Conservation (phyloP, 2,888 invertebrate genomes). For the Chouioia cunea region DNA sequence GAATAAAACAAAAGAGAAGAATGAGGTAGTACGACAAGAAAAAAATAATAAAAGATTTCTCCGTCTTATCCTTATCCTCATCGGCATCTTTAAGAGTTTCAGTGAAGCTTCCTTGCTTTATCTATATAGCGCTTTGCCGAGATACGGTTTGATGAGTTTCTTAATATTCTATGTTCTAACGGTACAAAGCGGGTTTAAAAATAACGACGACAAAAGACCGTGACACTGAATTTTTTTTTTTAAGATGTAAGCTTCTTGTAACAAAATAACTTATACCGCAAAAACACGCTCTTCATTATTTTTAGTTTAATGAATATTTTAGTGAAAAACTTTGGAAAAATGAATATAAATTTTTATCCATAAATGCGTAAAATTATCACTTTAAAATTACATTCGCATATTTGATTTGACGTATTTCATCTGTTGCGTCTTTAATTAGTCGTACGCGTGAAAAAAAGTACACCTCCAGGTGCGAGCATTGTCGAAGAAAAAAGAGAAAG, state of each 20-base stretch:
- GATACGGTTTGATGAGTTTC: constrained; percentile 53
- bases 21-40: background rate
- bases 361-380: too few species aligned
- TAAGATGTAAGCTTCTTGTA: background rate
- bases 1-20: background rate
- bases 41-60: constrained; percentile 20
- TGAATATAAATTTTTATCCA: too few species aligned
- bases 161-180: constrained; percentile 49
- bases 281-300: too few species aligned
- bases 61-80: constrained; percentile 28
- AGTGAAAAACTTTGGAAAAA: too few species aligned
- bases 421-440: too few species aligned
- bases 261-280: too few species aligned
- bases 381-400: too few species aligned
- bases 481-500: background rate
- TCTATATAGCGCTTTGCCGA: background rate
- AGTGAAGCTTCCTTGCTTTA: constrained; percentile 31
- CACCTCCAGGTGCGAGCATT: background rate
- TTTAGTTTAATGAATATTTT: too few species aligned
- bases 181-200: constrained; percentile 13
- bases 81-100: constrained; percentile 33
- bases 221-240: constrained; percentile 1
- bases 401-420: too few species aligned
- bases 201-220: constrained; percentile 10
- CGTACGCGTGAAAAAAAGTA: too few species aligned